phyloP scores from a whole-genome alignment of 2,113 vertebrate species.

The Pteronura brasiliensis region DNA sequence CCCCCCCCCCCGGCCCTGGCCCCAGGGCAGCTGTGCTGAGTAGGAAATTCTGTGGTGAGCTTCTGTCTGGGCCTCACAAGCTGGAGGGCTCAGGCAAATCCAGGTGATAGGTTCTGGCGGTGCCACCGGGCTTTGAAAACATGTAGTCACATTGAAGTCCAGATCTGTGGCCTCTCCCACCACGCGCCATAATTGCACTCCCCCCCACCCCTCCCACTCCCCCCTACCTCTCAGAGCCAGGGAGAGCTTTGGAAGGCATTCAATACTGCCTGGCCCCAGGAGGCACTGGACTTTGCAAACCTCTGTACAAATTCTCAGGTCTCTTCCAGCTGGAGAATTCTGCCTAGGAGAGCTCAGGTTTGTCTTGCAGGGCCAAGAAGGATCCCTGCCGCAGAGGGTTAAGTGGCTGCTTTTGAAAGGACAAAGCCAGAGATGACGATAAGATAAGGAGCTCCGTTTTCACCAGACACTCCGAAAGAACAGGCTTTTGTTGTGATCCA shows the following conservation, averaged over 20 bases:
- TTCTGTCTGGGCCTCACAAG: neutral
- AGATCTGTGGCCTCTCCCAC: too few species aligned
- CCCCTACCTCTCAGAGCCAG: neutral
- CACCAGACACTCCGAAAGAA: constrained; percentile 26
- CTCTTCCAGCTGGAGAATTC: neutral
- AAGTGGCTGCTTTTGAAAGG: constrained; percentile 58
- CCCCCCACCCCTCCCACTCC: too few species aligned
- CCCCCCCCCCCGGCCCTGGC: too few species aligned
- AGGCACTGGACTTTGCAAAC: neutral
- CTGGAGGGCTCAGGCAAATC: neutral
- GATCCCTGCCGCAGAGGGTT: constrained; percentile 25
- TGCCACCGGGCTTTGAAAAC: neutral
- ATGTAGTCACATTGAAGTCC: too few species aligned
- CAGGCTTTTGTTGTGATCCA: constrained; percentile 60
- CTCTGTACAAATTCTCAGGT: neutral
- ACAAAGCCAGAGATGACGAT: constrained; percentile 63
- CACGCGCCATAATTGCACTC: neutral
- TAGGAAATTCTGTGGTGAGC: neutral
- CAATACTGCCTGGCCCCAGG: rapidly evolving
- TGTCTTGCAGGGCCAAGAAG: neutral
- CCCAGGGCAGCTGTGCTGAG: neutral
- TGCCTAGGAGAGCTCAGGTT: neutral
- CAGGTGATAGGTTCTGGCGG: neutral
- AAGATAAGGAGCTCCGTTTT: constrained; percentile 64
- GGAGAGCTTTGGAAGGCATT: neutral